phyloP scores from a whole-genome alignment of 2,888 invertebrate genomes.

The Lasioglossum vierecki region DNA sequence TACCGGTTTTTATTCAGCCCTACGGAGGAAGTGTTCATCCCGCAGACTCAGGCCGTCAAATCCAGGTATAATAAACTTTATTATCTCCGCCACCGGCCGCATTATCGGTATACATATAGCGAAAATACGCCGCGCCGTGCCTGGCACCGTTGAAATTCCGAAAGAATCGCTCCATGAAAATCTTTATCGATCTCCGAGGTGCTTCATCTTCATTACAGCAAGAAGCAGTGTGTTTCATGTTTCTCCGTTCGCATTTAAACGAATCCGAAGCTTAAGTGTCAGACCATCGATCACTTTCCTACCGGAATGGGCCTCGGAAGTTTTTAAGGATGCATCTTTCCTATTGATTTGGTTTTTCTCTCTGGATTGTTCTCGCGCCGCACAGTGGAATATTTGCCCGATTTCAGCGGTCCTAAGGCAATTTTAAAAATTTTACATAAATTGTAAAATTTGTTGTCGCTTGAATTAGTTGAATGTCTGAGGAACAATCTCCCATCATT shows the following conservation, averaged over 20 bases:
- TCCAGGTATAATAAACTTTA: slow-evolving; percentile 48
- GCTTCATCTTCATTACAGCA: slow-evolving; percentile 26
- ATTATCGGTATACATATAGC: not conserved
- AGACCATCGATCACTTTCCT: slow-evolving; percentile 35
- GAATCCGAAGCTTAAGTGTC: slow-evolving; percentile 44
- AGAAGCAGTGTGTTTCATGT: slow-evolving; percentile 18
- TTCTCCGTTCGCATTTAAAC: not conserved
- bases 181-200: slow-evolving; percentile 14
- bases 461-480: too few species aligned
- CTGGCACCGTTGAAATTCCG: not conserved
- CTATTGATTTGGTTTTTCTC: not conserved
- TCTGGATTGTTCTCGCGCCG: not conserved
- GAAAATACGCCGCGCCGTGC: not conserved
- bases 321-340: slow-evolving; percentile 23
- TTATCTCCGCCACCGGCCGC: slow-evolving; percentile 27
- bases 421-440: too few species aligned
- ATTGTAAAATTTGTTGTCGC: too few species aligned
- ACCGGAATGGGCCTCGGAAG: not conserved
- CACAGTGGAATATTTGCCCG: too few species aligned
- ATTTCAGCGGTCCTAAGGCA: too few species aligned
- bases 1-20: slow-evolving; percentile 31
- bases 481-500: too few species aligned
- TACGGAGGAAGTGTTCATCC: not conserved
- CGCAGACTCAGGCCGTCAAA: not conserved
- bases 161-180: slow-evolving; percentile 14